These are phyloP conservation scores for Nothoprocta pentlandii DNA, from an alignment of 2,113 vertebrate genomes.

Conservation along the genomic window DNA sequence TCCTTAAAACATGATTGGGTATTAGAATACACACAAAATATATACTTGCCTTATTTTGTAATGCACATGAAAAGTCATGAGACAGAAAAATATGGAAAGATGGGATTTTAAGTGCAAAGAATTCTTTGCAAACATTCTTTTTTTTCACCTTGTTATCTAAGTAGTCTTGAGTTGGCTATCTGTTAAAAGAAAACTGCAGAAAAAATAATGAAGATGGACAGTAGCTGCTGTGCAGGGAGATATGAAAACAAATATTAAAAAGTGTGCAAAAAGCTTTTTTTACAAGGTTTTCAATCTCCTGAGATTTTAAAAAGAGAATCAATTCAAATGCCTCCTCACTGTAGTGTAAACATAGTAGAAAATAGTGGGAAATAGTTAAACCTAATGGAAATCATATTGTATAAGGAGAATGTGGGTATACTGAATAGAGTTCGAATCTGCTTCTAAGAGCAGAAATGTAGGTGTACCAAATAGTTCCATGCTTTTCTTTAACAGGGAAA, in stretches of 20 bases:
- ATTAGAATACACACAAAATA: neutral
- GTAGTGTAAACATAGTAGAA: neutral
- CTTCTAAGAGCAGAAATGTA: neutral
- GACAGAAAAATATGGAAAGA: neutral
- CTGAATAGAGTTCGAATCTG: neutral
- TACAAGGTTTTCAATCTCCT: conserved; percentile 66
- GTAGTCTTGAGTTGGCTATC: neutral
- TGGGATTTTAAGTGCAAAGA: neutral
- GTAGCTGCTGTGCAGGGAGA: neutral
- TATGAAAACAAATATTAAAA: conserved; percentile 55
- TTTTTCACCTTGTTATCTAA: conserved; percentile 19
- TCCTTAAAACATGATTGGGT: neutral
- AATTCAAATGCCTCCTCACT: conserved; percentile 10
- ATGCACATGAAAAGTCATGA: neutral
- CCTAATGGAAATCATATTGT: neutral
- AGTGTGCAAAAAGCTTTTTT: conserved; percentile 47
- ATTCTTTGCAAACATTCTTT: neutral
- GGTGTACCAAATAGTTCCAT: neutral
- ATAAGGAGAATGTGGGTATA: neutral
- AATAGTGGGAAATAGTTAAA: conserved; percentile 15
- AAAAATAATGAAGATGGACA: conserved; percentile 37
- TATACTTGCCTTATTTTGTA: conserved; percentile 5
- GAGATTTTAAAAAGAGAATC: conserved; percentile 47
- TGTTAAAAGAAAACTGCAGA: conserved; percentile 1
- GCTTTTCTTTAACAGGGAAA: neutral